Evolutionary conservation across 2,113 vertebrate species (phyloP).

Genomic region (Varanus komodoensis): DNA sequence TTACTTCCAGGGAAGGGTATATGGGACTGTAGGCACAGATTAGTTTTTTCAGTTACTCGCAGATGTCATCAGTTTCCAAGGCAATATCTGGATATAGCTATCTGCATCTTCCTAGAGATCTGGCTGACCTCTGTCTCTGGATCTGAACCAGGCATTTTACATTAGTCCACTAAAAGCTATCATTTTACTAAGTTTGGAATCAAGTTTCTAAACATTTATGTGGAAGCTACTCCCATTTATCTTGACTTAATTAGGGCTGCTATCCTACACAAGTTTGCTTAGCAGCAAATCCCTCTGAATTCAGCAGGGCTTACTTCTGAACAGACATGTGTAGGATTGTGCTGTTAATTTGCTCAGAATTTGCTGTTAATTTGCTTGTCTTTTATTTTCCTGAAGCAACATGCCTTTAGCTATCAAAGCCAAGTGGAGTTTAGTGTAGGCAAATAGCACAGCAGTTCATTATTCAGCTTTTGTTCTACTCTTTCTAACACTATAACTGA

Average conservation of each 20-base stretch:
- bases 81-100: neutral
- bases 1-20: no score
- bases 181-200: neutral
- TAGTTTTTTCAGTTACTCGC: neutral
- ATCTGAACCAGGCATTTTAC: neutral
- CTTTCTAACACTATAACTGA: no score
- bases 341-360: neutral
- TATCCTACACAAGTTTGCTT: neutral
- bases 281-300: no score
- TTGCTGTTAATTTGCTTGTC: neutral
- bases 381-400: neutral
- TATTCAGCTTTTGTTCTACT: neutral
- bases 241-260: neutral
- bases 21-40: neutral
- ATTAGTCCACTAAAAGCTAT: neutral
- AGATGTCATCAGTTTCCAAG: neutral
- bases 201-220: neutral
- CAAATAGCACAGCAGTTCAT: neutral
- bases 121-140: neutral
- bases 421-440: neutral
- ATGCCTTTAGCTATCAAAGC: neutral
- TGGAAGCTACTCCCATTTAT: neutral
- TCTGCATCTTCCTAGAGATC: neutral
- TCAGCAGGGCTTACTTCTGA: no score
- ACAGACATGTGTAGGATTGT: no score